phyloP scores from a whole-genome alignment of 2,797 vertebrate species.

The Florisuga fusca region DNA sequence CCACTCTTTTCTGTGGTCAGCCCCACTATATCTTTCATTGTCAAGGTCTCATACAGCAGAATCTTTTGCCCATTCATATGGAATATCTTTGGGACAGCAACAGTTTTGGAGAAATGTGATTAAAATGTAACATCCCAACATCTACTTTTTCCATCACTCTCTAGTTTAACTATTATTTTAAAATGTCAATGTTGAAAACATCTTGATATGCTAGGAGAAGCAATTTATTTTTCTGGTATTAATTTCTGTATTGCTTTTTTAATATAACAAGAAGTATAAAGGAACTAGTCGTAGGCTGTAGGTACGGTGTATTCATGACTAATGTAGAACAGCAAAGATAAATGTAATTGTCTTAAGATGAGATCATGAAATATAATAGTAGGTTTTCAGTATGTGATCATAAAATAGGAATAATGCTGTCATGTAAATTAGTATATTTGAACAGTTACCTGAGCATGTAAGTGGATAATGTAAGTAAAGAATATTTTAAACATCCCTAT shows the following conservation, averaged over 20 bases:
- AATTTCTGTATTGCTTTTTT: background rate
- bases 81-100: background rate
- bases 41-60: background rate
- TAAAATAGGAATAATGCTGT: background rate
- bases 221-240: background rate
- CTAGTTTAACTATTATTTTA: background rate
- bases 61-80: background rate
- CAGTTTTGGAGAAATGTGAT: background rate
- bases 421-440: slow-evolving; percentile 1
- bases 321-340: background rate
- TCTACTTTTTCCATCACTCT: background rate
- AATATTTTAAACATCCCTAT: background rate
- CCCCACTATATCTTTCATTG: background rate
- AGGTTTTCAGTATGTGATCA: slow-evolving; percentile 21
- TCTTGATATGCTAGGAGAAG: background rate
- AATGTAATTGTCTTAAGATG: background rate
- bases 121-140: background rate
- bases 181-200: background rate
- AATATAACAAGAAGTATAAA: background rate
- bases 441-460: background rate
- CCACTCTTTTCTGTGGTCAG: background rate
- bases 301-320: background rate
- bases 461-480: background rate
- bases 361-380: slow-evolving; percentile 27
- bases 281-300: background rate